Base-by-base conservation (phyloP, 2,797 vertebrate genomes). In the Falco cherrug region DNA sequence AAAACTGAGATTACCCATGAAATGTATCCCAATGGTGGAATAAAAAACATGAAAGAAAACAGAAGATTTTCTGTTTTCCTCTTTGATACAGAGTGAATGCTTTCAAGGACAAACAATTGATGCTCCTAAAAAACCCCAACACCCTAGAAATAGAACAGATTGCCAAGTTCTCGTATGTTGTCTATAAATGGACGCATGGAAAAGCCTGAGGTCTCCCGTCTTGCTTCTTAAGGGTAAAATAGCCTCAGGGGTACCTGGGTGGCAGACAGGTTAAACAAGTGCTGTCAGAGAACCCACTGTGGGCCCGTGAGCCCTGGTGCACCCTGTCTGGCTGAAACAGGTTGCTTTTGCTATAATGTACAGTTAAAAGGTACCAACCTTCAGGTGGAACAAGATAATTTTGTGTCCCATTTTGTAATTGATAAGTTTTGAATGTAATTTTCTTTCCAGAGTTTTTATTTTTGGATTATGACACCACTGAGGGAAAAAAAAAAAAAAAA, bases 321-420 rank as follows among this genome's bases (percentile, higher is more conserved):
- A 24, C 18, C 4, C 12, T 41, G 11, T 53, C 16, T 53, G 37
- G 16, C 4, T 6, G 14, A 71, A 63, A 26, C 8, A 39, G 8
- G 8, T 51, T 90, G 20, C 12, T 87, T 9, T 25, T 3, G 0
- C 51, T 71, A 16, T 0, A 2, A 3, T 3, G 2, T 9, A 14
- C 3, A 0, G 9, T 56, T 56, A 41, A 60, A 74, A 77, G 3
- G 5, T 54, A 8, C 1, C 33, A 37, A 11, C 4, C 5, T 70
- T 80, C 2, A 17, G 43, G 17, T 5, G 2, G 25, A 76, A 33
- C 4, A 64, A 60, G 31, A 31, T 61, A 41, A 45, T 84, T 63
- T 63, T 11, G 3, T 56, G 47, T 53, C 24, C 2, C 6, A 9
- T 31, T 57, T 67, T 47, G 25, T 31, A 65, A 45, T 2, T 75